These are phyloP conservation scores for Sardinella longiceps DNA, from an alignment of 2,797 vertebrate species.

Conservation along the genomic window DNA sequence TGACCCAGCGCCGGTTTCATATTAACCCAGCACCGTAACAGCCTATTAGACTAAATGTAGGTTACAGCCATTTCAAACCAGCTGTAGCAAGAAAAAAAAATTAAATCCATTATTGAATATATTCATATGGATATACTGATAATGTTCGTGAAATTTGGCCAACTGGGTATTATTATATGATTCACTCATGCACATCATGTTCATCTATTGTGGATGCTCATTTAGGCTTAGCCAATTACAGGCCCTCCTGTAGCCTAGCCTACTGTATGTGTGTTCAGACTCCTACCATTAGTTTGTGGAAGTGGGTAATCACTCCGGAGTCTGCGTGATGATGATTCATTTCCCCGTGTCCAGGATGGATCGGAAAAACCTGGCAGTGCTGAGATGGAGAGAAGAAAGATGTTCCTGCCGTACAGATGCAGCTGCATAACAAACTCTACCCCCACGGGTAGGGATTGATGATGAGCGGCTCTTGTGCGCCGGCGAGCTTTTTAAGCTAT, in stretches of 20 bases:
- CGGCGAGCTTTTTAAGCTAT: conserved; percentile 60
- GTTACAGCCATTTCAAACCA: neutral
- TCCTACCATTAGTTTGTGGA: neutral
- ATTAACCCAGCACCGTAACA: neutral
- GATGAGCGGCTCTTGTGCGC: conserved; percentile 42
- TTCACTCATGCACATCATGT: neutral
- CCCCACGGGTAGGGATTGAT: conserved; percentile 49
- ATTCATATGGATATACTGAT: neutral
- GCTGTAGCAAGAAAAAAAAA: neutral
- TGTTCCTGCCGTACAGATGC: neutral
- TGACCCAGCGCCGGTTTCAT: neutral
- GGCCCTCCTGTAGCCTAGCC: too few species aligned
- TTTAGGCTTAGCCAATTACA: neutral
- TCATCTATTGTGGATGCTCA: conserved; percentile 1
- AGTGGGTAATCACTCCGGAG: neutral
- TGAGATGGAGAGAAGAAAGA: conserved; percentile 41
- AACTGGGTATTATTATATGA: neutral
- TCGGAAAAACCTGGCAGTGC: conserved; percentile 20
- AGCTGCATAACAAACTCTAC: conserved; percentile 46
- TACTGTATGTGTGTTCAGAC: neutral
- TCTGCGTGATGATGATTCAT: conserved; percentile 16
- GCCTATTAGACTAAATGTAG: conserved; percentile 8
- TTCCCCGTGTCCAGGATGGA: neutral
- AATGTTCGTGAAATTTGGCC: neutral
- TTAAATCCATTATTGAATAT: neutral